Evolutionary conservation across 2,113 vertebrate genomes (phyloP).

Genomic region (Caranx ignobilis): DNA sequence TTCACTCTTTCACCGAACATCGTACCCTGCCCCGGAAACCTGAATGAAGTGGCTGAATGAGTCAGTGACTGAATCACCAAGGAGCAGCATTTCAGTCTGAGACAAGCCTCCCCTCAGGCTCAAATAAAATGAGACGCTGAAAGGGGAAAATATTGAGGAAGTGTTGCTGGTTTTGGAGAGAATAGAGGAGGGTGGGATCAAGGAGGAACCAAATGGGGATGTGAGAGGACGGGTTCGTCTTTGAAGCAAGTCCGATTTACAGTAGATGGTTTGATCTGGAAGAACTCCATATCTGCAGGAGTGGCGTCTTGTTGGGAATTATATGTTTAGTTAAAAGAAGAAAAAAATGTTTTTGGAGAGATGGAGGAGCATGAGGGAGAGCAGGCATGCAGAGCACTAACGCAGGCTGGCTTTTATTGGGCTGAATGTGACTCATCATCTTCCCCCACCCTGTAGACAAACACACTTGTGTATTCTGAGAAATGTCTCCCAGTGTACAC

Average conservation of each 20-base stretch:
- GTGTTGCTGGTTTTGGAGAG: conserved; percentile 6
- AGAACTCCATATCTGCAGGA: conserved; percentile 9
- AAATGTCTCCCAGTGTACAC: conserved; percentile 33
- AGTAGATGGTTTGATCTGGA: conserved; percentile 37
- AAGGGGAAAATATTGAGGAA: conserved; percentile 26
- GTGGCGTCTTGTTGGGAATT: conserved; percentile 5
- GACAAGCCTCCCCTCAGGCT: conserved; percentile 28
- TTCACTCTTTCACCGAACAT: background rate
- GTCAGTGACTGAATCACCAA: conserved; percentile 61
- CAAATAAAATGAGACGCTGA: conserved; percentile 25
- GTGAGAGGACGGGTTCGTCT: conserved; percentile 19
- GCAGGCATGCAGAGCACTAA: conserved; percentile 13
- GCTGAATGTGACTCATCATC: conserved; percentile 70
- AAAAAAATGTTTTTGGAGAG: conserved; percentile 19
- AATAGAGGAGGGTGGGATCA: conserved; percentile 2
- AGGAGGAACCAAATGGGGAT: background rate
- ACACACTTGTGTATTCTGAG: conserved; percentile 54
- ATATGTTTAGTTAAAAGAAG: conserved; percentile 40
- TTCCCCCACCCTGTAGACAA: conserved; percentile 63
- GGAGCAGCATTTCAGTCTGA: conserved; percentile 36
- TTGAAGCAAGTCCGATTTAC: background rate
- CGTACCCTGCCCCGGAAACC: conserved; percentile 24
- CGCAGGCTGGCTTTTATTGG: conserved; percentile 44
- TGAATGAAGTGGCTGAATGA: conserved; percentile 50
- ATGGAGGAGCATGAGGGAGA: conserved; percentile 31